Percentiles rank a stretch among this genome's conserved stretches.
Conservation (phyloP, 2,797 vertebrate species). For the Poecilia gillii region DNA sequence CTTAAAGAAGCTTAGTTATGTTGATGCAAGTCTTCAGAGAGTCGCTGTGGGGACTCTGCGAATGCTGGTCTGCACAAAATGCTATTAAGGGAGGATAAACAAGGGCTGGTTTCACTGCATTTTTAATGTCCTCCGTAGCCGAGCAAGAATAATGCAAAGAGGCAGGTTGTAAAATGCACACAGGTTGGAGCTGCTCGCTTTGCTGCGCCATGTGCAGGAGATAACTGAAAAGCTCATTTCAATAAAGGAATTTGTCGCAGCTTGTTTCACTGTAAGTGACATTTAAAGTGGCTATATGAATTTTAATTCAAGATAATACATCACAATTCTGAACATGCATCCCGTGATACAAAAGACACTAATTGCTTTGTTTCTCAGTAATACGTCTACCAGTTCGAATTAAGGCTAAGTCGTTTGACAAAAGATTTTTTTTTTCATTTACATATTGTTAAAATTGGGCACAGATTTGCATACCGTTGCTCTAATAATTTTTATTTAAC, state of each 20-base stretch:
- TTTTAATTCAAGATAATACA: constrained; percentile 2
- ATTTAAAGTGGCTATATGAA: background rate
- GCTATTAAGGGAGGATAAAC: constrained; percentile 15
- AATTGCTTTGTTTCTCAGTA: constrained; percentile 4
- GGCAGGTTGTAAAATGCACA: constrained; percentile 11
- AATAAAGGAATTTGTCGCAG: constrained; percentile 1
- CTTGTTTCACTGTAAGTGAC: background rate
- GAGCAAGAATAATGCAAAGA: constrained; percentile 11
- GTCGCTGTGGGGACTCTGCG: background rate
- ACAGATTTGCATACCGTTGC: background rate
- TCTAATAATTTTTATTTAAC: background rate
- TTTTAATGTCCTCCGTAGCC: background rate
- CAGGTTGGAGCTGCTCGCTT: constrained; percentile 14
- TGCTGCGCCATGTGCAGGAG: background rate
- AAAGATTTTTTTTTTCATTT: background rate
- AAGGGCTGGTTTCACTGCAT: background rate
- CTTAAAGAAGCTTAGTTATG: constrained; percentile 11
- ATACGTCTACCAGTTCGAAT: background rate
- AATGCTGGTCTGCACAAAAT: constrained; percentile 9
- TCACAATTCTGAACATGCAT: background rate
- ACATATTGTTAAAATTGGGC: background rate
- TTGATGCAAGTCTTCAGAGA: constrained; percentile 19
- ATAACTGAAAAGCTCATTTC: constrained; percentile 2
- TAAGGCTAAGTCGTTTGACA: background rate
- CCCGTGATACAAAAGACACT: background rate